Conservation (phyloP, 2,113 vertebrate genomes). For the Passer montanus region DNA sequence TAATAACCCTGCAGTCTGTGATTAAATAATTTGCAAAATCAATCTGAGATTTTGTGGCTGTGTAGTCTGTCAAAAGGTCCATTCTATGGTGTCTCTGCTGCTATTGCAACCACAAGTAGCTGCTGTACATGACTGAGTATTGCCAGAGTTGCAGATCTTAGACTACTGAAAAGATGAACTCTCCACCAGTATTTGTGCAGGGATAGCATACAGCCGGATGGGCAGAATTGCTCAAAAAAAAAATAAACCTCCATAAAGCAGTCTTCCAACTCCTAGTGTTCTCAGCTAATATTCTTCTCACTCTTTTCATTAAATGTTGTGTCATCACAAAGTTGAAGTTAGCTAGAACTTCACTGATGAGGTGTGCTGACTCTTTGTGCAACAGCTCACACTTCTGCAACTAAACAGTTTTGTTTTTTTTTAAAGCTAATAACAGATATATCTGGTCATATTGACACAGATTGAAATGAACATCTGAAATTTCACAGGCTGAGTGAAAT, state of each 20-base stretch:
- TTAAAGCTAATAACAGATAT: background rate
- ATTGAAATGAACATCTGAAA: background rate
- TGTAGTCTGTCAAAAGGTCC: background rate
- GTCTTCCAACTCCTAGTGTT: background rate
- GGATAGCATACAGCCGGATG: background rate
- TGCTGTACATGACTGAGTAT: background rate
- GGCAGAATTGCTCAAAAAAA: background rate
- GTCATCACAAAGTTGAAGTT: background rate
- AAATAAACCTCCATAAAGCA: background rate
- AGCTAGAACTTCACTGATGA: background rate
- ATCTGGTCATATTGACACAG: background rate
- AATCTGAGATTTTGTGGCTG: background rate
- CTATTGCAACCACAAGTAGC: fast-evolving
- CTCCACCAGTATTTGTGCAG: background rate
- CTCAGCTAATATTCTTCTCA: background rate
- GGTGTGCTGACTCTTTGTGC: background rate
- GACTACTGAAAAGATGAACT: background rate
- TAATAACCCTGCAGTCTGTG: background rate
- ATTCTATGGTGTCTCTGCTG: background rate
- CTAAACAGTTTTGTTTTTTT: background rate
- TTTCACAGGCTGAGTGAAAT: background rate
- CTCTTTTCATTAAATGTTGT: background rate
- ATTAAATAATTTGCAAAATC: background rate
- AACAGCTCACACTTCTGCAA: background rate
- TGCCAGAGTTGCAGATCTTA: background rate